Conservation (phyloP, 2,797 vertebrate genomes). For the Microctenopoma steveboyesi region DNA sequence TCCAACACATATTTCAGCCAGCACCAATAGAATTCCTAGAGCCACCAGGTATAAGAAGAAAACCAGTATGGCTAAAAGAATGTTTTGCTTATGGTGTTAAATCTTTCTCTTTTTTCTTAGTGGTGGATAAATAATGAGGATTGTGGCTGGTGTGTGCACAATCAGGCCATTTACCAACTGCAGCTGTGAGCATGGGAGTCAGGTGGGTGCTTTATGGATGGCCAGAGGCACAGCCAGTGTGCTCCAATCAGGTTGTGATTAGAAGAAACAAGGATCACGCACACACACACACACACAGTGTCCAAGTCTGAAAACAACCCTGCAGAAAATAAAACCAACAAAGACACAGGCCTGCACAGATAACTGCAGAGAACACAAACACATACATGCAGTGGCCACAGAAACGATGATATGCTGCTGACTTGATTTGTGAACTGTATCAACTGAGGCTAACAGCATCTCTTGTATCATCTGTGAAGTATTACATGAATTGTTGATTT, state of each 20-base stretch:
- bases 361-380: conserved; percentile 31
- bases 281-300: conserved; percentile 43
- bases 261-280: conserved; percentile 60
- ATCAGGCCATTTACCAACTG: conserved; percentile 43
- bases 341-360: conserved; percentile 17
- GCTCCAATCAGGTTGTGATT: conserved; percentile 61
- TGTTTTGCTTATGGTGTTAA: not conserved
- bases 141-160: conserved; percentile 32
- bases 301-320: conserved; percentile 45
- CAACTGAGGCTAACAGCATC: conserved; percentile 29
- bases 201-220: conserved; percentile 34
- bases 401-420: conserved; percentile 10
- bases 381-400: conserved; percentile 5
- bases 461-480: conserved; percentile 34
- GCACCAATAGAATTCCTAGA: no score
- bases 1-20: not conserved
- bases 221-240: conserved; percentile 35
- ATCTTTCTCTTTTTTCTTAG: not conserved
- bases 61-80: not conserved
- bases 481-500: conserved; percentile 52
- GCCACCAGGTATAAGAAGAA: not conserved
- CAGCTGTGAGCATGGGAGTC: conserved; percentile 38
- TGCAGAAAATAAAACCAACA: conserved; percentile 27
- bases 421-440: conserved; percentile 44
- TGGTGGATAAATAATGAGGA: conserved; percentile 39